Conservation (phyloP, 2,113 vertebrate genomes). For the Rhinogobius similis region DNA sequence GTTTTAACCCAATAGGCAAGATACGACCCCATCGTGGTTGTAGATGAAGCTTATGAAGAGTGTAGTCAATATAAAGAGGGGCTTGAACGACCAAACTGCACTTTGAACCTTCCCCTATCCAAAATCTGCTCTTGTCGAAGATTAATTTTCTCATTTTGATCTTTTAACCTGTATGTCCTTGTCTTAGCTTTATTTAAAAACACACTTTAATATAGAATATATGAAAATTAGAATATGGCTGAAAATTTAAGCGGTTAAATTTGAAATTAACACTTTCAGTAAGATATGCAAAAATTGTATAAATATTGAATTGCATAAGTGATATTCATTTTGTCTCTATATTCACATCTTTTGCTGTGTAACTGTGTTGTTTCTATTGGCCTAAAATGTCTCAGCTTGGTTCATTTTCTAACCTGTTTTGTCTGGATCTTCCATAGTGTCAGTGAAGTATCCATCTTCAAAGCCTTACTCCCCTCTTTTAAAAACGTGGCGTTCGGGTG, state of each 20-base stretch:
- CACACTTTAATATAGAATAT: slow-evolving; percentile 60
- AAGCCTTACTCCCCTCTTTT: slow-evolving; percentile 76
- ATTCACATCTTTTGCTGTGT: neutral
- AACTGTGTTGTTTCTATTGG: slow-evolving; percentile 50
- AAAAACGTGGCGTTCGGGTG: slow-evolving; percentile 70
- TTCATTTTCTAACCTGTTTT: slow-evolving; percentile 20
- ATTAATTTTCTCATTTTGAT: slow-evolving; percentile 12
- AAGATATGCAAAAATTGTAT: too few relatives aligned
- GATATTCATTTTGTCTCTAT: too few relatives aligned
- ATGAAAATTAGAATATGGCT: slow-evolving; percentile 11
- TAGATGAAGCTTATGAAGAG: slow-evolving; percentile 45
- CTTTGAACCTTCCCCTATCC: slow-evolving; percentile 52
- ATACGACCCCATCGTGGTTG: slow-evolving; percentile 29
- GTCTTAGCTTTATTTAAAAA: slow-evolving; percentile 52
- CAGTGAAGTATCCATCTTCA: slow-evolving; percentile 64
- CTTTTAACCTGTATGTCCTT: slow-evolving; percentile 61
- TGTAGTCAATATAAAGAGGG: slow-evolving; percentile 47
- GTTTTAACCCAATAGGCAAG: slow-evolving; percentile 34
- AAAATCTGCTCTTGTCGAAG: neutral
- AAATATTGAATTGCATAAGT: too few relatives aligned
- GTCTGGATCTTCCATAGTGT: slow-evolving; percentile 71
- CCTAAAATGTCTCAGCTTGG: slow-evolving; percentile 42
- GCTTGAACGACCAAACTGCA: slow-evolving; percentile 73
- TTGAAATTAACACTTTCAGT: too few relatives aligned
- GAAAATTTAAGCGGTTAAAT: neutral